Conservation (phyloP, 2,113 vertebrate species). For the Ondatra zibethicus region DNA sequence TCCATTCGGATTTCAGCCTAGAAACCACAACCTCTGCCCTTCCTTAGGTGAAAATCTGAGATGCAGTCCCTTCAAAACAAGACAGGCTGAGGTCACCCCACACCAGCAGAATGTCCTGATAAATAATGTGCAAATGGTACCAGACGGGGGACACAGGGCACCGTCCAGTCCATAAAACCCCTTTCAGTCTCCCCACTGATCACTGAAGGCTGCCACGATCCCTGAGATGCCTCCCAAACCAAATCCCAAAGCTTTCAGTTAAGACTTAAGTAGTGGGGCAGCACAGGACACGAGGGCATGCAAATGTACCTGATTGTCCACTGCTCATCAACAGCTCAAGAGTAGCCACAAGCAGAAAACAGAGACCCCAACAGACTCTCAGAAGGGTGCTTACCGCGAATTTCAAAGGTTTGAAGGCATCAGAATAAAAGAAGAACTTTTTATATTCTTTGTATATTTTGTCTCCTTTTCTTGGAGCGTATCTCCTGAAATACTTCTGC, state of each 20-base stretch:
- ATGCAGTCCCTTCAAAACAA: background rate
- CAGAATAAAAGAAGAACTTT: constrained; percentile 88
- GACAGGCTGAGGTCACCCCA: constrained; percentile 38
- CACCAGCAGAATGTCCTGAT: constrained; percentile 53
- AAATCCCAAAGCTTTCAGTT: background rate
- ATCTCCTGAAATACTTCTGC: constrained; percentile 86
- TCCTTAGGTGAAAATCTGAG: constrained; percentile 46
- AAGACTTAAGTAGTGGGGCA: background rate
- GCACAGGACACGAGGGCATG: background rate
- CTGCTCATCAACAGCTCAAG: background rate
- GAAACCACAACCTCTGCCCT: background rate
- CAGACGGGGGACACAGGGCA: background rate
- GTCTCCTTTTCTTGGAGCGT: constrained; percentile 85
- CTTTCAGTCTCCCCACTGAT: constrained; percentile 70
- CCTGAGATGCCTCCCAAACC: background rate
- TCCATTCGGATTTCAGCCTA: constrained; percentile 70
- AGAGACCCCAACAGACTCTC: background rate
- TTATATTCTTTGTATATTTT: constrained; percentile 85
- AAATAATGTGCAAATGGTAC: background rate
- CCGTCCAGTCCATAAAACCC: constrained; percentile 56
- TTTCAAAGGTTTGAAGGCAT: constrained; percentile 87
- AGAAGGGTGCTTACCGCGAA: constrained; percentile 87
- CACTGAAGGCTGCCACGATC: background rate
- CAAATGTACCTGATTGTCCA: constrained; percentile 33
- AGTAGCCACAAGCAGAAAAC: background rate